Base-by-base conservation (phyloP, 1,140 invertebrate species). In the Gonatopus flavifemur region DNA sequence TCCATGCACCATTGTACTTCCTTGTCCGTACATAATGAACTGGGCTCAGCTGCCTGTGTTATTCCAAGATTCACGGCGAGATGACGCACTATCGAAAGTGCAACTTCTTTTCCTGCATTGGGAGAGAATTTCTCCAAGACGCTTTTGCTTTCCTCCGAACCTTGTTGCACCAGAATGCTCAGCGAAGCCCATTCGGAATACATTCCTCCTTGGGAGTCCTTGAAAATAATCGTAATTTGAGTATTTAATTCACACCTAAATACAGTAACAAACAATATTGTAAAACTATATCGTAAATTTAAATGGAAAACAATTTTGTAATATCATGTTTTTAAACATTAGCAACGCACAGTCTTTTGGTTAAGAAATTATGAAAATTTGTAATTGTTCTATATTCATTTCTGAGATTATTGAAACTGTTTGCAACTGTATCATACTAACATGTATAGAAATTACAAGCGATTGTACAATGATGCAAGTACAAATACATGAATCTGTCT, bases 1-100 rank as follows among this genome's bases (percentile, higher is more conserved):
- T 94, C 90, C 85, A 95, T 91, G 40, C 90, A 91, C 91, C 91
- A 94, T 70, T 88, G 86, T 31, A 95, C 92, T 80, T 95, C 91
- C 64, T 84, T 82, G 67, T 91, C 89, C 18, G 86, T 88, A 6
- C 81, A 83, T 20, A 91, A 74, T 25, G 85, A 82, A 63, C 88
- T 90, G 9, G 87, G 86, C 63, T 90, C 88, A 1, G 88, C 86
- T 33, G 88, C 83, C 60, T 88, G 86, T 5, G 88, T 83, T 22
- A 90, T 85, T 4, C 88, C 89, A 38, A 93, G 76, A 74, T 86
- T 91, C 9, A 82, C 77, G 8, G 88, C 87, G 6, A 96, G 80
- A 66, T 91, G 88, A 63, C 86, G 87, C 1, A 96, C 90, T 19
- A 96, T 86, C 1, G 89, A 86, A 13, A 90, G 74, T 5, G 91